Evolutionary conservation across 2,113 vertebrate species (phyloP), one percentile per base, ranked within the genome.

Genomic region (Myiozetetes cayanensis): DNA sequence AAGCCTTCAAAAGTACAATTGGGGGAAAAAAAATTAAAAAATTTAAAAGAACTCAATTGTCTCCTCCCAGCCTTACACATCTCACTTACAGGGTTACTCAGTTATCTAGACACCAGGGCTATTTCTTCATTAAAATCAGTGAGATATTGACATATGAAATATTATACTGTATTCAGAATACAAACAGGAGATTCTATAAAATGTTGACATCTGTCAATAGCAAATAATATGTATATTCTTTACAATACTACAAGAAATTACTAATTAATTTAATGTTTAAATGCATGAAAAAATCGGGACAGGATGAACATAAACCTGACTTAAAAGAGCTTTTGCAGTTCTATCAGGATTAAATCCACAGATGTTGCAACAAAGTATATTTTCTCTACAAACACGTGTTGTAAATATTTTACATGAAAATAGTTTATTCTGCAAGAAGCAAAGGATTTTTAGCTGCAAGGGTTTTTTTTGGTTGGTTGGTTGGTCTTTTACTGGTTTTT

Each of bases 391-490:
- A 77, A 13, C 5, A 92, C 39, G 10, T 65, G 7, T 24, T 81
- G 25, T 27, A 91, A 89, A 68, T 75, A 49, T 74, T 77, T 90
- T 49, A 76, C 66, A 74, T 30, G 58, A 73, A 90, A 91, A 46
- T 59, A 19, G 9, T 75, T 87, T 31, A 21, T 14, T 93, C 52
- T 37, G 14, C 52, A 74, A 87, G 7, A 63, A 46, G 47, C 2
- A 7, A 47, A 81, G 4, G 4, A 39, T 65, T 55, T 52, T 94
- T 41, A 10, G 2, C 47, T 17, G n/a, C 3, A 2, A 3, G 4
- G 8, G 15, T 18, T 23, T 43, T 43, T 53, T 24, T 35, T 55
- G 53, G 33, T 55, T 55, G 10, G 2, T 33, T 25, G 21, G 7
- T 37, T 35, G 58, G 18, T 35, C 6, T 33, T 47, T 35, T 14